Base-by-base conservation (phyloP, 2,888 invertebrate genomes). In the Caenorhabditis panamensis region DNA sequence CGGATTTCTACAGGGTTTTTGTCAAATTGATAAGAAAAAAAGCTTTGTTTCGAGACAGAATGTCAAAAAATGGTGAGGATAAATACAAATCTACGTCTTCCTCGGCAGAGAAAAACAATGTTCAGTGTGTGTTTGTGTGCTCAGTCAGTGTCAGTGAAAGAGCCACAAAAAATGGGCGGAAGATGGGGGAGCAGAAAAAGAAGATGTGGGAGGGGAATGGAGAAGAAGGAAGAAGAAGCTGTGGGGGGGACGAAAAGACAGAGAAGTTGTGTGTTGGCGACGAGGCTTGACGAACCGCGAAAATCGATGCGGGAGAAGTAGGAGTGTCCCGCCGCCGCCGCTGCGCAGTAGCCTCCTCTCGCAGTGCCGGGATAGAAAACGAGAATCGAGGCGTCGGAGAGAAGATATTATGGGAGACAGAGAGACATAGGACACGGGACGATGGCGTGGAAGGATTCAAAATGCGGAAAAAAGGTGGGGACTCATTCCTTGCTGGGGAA, bases 241-340 rank as follows among this genome's bases (percentile, higher is more conserved):
- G 36, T 72, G 62, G 71, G 41, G n/a, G 44, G 62, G 51, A 63
- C 20, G 58, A 72, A 56, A 28, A 28, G 28, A 28, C n/a, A 47
- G 28, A 63, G 56, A 72, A 72, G 72, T 63, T 71, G 62, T 62
- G 69, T 54, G 9, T 9, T 72, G 72, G 63, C 63, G 72, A 63
- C 63, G 63, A 71, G 69, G 72, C 72, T 72, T 63, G 56, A 47
- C 56, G 63, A 72, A 72, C 56, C 63, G 63, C 63, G 64, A 73
- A 73, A 73, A 73, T 73, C 73, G 73, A 73, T 73, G 73, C 18
- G 59, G 37, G 58, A 59, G 64, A 73, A 73, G 73, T 66, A 73
- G 59, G 22, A 63, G 64, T 37, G 73, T 73, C 66, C 64, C 58
- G 31, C 64, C 56, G 36, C 59, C 26, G 59, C 37, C 73, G 73